These are phyloP conservation scores for Nasonia oneida DNA, from an alignment of 2,888 invertebrate genomes.

Conservation along the genomic window DNA sequence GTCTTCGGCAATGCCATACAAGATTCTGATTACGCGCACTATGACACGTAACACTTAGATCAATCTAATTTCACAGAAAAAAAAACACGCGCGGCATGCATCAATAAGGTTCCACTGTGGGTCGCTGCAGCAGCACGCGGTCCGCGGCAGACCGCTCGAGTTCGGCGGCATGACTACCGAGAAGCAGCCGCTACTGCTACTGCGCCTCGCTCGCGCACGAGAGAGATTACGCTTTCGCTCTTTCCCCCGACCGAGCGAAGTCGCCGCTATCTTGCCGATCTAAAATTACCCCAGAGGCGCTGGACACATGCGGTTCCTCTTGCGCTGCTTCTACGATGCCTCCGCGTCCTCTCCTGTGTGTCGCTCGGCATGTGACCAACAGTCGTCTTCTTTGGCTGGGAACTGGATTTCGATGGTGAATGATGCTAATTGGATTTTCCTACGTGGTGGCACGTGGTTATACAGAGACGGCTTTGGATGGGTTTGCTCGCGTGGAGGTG, in stretches of 20 bases:
- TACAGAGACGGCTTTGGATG: too few species aligned
- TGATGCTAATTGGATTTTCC: not conserved
- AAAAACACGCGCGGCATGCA: not conserved
- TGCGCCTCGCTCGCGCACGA: slow-evolving; percentile 13
- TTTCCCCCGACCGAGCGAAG: slow-evolving; percentile 55
- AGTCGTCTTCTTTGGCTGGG: not conserved
- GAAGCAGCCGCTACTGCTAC: slow-evolving; percentile 1
- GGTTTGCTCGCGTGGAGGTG: not conserved
- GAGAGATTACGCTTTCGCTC: slow-evolving; percentile 50
- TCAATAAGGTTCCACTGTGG: not conserved
- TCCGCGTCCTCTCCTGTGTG: not conserved
- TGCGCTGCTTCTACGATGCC: not conserved
- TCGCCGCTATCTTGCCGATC: slow-evolving; percentile 75
- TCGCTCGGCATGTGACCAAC: not conserved
- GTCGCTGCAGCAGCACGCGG: not conserved
- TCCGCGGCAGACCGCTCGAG: slow-evolving; percentile 17
- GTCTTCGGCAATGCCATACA: not conserved
- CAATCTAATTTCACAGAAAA: not conserved
- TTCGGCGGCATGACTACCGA: slow-evolving; percentile 24
- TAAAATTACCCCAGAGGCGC: slow-evolving; percentile 77
- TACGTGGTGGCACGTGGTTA: not conserved
- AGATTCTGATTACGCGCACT: not conserved
- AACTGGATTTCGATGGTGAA: not conserved
- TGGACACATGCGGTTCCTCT: slow-evolving; percentile 66
- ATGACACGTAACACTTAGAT: not conserved